Evolutionary conservation across 2,113 vertebrate species (phyloP).

Genomic region (Atlantisia rogersi): DNA sequence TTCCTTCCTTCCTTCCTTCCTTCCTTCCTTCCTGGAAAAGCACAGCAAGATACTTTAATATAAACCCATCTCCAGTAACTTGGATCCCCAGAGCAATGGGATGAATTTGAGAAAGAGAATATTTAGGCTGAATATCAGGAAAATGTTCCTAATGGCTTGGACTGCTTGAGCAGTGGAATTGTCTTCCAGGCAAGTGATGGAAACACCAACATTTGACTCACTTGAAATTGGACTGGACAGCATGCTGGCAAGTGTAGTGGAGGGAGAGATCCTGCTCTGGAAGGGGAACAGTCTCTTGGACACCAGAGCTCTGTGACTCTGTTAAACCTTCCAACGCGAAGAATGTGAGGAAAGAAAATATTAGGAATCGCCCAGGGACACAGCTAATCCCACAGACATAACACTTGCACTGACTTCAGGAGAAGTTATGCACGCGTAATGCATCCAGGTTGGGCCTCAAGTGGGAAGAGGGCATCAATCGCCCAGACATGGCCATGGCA

Average conservation of each 20-base stretch:
- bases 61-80: slow-evolving; percentile 9
- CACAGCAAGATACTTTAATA: not conserved
- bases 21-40: not conserved
- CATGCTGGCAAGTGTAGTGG: slow-evolving; percentile 31
- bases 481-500: accelerated
- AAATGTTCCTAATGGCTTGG: slow-evolving; percentile 53
- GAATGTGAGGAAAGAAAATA: slow-evolving; percentile 56
- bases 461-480: not conserved
- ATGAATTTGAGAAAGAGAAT: slow-evolving; percentile 25
- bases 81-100: slow-evolving; percentile 17
- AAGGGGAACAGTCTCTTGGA: slow-evolving; percentile 29
- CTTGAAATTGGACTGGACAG: slow-evolving; percentile 53
- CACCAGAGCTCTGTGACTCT: slow-evolving; percentile 43
- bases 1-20: no score
- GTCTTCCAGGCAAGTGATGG: slow-evolving; percentile 44
- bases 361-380: slow-evolving; percentile 34
- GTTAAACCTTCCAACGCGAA: slow-evolving; percentile 50
- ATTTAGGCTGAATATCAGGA: slow-evolving; percentile 37
- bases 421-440: not conserved
- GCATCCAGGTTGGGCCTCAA: not conserved
- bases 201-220: slow-evolving; percentile 40
- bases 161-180: not conserved
- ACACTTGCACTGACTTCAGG: not conserved
- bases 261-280: slow-evolving; percentile 46
- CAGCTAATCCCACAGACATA: slow-evolving; percentile 29